Conservation (phyloP, 2,888 invertebrate species). For the Stenurella melanura region DNA sequence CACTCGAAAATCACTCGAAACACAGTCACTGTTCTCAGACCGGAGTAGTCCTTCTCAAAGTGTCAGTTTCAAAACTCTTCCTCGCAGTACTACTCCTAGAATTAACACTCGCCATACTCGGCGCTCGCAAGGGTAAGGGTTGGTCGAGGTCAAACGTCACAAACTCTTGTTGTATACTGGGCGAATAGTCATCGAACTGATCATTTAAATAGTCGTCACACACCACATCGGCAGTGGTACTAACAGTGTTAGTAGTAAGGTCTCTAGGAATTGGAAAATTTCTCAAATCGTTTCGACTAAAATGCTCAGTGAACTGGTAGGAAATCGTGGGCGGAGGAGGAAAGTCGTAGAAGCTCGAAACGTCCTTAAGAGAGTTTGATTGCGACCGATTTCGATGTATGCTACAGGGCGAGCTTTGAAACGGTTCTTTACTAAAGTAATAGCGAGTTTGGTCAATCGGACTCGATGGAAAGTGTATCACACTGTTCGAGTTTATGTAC, state of each 20-base stretch:
- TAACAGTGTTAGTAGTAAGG: constrained; percentile 81
- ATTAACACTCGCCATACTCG: constrained; percentile 68
- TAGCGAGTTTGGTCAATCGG: constrained; percentile 77
- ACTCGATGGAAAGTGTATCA: constrained; percentile 65
- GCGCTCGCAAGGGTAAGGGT: constrained; percentile 71
- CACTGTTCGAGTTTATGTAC: constrained; percentile 72
- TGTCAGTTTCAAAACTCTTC: constrained; percentile 74
- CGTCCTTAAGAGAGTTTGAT: constrained; percentile 78
- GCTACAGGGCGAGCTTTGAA: constrained; percentile 75
- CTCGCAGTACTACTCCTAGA: constrained; percentile 64
- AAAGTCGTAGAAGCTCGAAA: constrained; percentile 78
- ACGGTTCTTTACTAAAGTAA: constrained; percentile 79
- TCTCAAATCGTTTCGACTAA: constrained; percentile 59
- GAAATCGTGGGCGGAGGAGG: constrained; percentile 81
- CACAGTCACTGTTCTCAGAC: constrained; percentile 68
- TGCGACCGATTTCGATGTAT: constrained; percentile 74
- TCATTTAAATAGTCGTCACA: constrained; percentile 70
- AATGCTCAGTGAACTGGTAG: constrained; percentile 76
- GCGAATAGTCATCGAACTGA: constrained; percentile 76
- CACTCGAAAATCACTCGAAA: neutral
- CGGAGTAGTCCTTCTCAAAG: constrained; percentile 78
- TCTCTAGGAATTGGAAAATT: constrained; percentile 73
- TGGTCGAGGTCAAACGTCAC: constrained; percentile 82
- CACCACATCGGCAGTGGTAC: constrained; percentile 78
- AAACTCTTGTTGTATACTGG: constrained; percentile 76